Evolutionary conservation across 2,113 vertebrate species (phyloP).

Genomic region (Siphamia tubifer): DNA sequence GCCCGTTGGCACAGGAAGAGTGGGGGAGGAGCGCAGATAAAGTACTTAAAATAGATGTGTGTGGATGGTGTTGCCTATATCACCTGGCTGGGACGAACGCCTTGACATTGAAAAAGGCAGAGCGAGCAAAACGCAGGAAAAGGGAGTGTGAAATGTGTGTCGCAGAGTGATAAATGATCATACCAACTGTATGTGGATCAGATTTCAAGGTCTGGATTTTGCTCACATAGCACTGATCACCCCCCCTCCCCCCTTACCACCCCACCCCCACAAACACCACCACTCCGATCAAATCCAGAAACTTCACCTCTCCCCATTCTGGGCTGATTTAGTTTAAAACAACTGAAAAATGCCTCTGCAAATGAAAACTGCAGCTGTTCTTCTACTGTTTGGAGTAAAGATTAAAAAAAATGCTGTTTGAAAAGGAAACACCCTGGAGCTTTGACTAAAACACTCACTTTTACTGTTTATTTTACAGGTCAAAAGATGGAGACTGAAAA

Average conservation of each 20-base stretch:
- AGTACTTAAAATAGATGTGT: slow-evolving; percentile 72
- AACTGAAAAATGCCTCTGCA: no score
- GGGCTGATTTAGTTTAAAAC: no score
- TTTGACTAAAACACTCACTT: no score
- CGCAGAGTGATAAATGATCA: not conserved
- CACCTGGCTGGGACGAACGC: slow-evolving; percentile 59
- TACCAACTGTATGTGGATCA: slow-evolving; percentile 28
- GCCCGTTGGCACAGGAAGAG: not conserved
- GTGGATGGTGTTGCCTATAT: slow-evolving; percentile 42
- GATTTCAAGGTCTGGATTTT: slow-evolving; percentile 43
- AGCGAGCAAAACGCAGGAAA: slow-evolving; percentile 13
- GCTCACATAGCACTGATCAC: slow-evolving; percentile 14
- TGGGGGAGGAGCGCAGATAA: slow-evolving; percentile 13
- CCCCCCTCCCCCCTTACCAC: not conserved
- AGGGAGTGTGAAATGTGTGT: not conserved
- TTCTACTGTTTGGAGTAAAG: no score
- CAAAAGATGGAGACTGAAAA: no score
- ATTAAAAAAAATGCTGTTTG: no score
- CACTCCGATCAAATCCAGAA: no score
- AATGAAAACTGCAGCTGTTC: no score
- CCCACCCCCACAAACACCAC: no score
- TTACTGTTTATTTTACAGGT: no score
- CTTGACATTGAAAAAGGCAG: slow-evolving; percentile 55
- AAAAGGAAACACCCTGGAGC: no score
- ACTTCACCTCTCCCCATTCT: no score